Conservation (phyloP, 2,797 vertebrate genomes). For the Liparis tanakae region DNA sequence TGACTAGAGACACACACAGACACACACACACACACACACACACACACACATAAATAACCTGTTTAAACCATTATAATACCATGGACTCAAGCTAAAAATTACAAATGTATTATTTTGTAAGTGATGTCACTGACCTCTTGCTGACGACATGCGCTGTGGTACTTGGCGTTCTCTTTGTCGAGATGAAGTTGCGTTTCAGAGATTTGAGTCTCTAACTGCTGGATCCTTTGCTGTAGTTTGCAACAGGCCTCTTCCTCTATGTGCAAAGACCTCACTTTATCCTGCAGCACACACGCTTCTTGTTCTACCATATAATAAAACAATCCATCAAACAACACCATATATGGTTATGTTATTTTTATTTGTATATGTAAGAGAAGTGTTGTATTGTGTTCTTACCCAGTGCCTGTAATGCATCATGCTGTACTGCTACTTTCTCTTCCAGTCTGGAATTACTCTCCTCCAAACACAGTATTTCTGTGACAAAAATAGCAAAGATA, state of each 20-base stretch:
- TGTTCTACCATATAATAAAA: slow-evolving; percentile 72
- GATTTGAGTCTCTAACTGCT: slow-evolving; percentile 78
- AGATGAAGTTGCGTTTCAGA: slow-evolving; percentile 76
- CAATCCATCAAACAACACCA: neutral
- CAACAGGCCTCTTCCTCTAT: slow-evolving; percentile 62
- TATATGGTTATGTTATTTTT: slow-evolving; percentile 1
- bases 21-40: neutral
- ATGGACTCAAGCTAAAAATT: slow-evolving; percentile 7
- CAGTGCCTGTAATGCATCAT: slow-evolving; percentile 74
- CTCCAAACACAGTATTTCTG: slow-evolving; percentile 70
- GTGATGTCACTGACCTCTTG: slow-evolving; percentile 83
- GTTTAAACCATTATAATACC: neutral
- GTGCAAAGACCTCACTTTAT: slow-evolving; percentile 71
- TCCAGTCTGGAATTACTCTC: slow-evolving; percentile 73
- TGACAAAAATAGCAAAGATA: slow-evolving; percentile 35
- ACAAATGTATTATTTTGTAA: neutral
- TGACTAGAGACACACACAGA: slow-evolving; percentile 75
- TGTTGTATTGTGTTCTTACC: slow-evolving; percentile 79
- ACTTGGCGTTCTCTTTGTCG: slow-evolving; percentile 88
- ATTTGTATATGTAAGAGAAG: neutral
- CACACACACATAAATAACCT: neutral
- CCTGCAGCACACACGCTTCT: slow-evolving; percentile 74
- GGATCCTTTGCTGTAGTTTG: slow-evolving; percentile 81
- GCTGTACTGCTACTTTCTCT: slow-evolving; percentile 78
- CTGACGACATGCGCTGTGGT: slow-evolving; percentile 84